Base-by-base conservation (phyloP, 2,797 vertebrate genomes). In the Pogoniulus pusillus region DNA sequence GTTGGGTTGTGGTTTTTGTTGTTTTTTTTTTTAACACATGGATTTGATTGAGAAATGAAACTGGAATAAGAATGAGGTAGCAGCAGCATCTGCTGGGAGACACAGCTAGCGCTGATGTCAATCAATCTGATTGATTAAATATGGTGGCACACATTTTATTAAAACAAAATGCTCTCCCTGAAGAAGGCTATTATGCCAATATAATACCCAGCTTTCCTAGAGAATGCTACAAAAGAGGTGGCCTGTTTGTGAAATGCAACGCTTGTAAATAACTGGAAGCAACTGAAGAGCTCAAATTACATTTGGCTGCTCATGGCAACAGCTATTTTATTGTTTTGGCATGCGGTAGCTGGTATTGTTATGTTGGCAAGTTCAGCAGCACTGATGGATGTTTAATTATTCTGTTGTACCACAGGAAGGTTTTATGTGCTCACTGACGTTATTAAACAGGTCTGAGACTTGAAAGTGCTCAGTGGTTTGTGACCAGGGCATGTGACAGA, bases 41-140 rank as follows among this genome's bases (percentile, higher is more conserved):
- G 97, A 97, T 97, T 97, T 98, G 97, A 97, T 97, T 97, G 97
- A 97, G 97, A 97, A 97, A 97, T 97, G 97, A 97, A 98, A 93
- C 96, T 96, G 94, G 97, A 97, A 97, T 98, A 96, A 97, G 97
- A 97, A 97, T 97, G 97, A 97, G 92, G 93, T 91, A 96, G 96
- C 90, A 95, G 95, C 96, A 97, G 95, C 96, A 96, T 97, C 96
- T 97, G 97, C 96, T 92, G 91, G 89, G 95, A 97, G 95, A 97
- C 0, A 29, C 90, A 94, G 91, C 96, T 93, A 96, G 97, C 95
- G 97, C 96, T 93, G 88, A 93, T 98, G 97, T 97, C 97, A 97
- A 76, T 98, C 97, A 97, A 90, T 83, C 95, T 97, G 97, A 98
- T 97, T 97, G 97, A 97, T 97, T 97, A 98, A 97, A 97, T 96